Evolutionary conservation across 2,113 vertebrate genomes (phyloP).

Genomic region (Tachuris rubrigastra): DNA sequence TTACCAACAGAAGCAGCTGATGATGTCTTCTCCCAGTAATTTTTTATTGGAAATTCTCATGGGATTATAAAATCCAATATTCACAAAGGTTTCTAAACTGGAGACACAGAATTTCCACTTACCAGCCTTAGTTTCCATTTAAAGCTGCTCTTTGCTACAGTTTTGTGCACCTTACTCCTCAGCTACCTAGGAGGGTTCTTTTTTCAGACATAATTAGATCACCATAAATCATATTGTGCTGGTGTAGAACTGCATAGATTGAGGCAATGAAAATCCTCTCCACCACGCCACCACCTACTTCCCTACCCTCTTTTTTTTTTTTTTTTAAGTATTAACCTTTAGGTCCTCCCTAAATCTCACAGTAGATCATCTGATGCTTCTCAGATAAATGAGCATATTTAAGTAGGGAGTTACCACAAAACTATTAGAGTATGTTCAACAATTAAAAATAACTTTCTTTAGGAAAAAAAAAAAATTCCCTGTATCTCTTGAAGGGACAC

Average conservation of each 20-base stretch:
- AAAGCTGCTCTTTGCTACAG: not conserved
- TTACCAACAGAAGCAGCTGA: not conserved
- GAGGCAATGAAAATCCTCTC: not conserved
- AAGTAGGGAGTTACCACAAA: not conserved
- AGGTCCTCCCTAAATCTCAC: not conserved
- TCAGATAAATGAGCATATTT: not conserved
- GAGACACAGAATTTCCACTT: not conserved
- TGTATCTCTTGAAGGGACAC: not conserved
- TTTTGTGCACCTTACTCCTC: not conserved
- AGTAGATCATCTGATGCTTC: not conserved
- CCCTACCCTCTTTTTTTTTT: not conserved
- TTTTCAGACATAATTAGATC: not conserved
- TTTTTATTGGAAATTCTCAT: not conserved
- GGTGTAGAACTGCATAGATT: not conserved
- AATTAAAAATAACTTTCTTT: not conserved
- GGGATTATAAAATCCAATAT: not conserved
- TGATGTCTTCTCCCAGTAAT: not conserved
- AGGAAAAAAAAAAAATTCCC: not conserved
- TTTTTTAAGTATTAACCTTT: not conserved
- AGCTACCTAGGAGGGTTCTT: not conserved
- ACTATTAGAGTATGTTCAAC: not conserved
- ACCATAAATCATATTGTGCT: not conserved
- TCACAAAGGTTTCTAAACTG: not conserved
- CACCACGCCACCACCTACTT: not conserved
- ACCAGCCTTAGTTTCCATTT: not conserved